Base-by-base conservation (phyloP, 2,113 vertebrate genomes). In the Sebastes schlegelii region DNA sequence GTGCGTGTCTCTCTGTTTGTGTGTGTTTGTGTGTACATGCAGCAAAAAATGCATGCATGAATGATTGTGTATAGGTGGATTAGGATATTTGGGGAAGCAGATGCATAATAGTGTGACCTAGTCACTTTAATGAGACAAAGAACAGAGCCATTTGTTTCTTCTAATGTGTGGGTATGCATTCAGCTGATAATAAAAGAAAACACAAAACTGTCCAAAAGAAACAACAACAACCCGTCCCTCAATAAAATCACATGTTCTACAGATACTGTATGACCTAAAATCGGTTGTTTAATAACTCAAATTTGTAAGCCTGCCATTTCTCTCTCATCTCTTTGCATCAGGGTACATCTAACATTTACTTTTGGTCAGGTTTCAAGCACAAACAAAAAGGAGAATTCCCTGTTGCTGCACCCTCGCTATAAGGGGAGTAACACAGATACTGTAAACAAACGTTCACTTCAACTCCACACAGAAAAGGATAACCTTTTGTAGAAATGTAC, bases 271-370 rank as follows among this genome's bases (percentile, higher is more conserved):
- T 14, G 69, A 76, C 63, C 62, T 87, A 7, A 51, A 54, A 82
- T 34, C 54, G 42, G 45, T 42, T 4, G 8, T 48, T 85, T 80
- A 74, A 64, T 73, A 77, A 48, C 60, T 48, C 19, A 51, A 14
- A 55, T 74, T 79, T 76, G 64, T 74, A 51, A 60, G 73, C 49
- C 51, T 80, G 58, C 42, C 67, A 69, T 79, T 74, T 84, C 66
- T 82, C 77, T 82, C 82, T 88, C 77, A 90, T 90, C 69, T 80
- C 68, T 86, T 88, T 78, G 66, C 80, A 76, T 83, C 62, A 51
- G 85, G 83, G 67, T 65, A 87, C 67, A 57, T 79, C 67, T 75
- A 89, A 89, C 73, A 85, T 90, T 88, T 89, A 85, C 83, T 71
- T 82, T 73, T 71, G 74, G 67, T 86, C 81, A 43, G 23, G 16